phyloP scores from a whole-genome alignment of 1,140 invertebrate species.

The Choristoneura fumiferana region DNA sequence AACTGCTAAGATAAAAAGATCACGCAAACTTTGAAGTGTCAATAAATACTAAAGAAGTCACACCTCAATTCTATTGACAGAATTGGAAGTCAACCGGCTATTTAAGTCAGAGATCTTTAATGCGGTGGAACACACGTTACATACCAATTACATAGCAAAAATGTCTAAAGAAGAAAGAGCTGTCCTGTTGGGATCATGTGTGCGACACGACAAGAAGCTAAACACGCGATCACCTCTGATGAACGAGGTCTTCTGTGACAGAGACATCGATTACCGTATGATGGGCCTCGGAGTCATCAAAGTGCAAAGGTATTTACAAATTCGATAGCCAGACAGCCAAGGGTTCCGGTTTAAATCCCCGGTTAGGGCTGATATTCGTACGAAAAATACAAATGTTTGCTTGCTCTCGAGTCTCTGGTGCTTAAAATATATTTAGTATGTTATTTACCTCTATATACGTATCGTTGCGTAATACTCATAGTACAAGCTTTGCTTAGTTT shows the following conservation, averaged over 20 bases:
- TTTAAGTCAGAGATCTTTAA: conserved; percentile 81
- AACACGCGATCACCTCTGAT: conserved; percentile 61
- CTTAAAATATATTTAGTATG: too few species aligned
- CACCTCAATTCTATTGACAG: conserved; percentile 54
- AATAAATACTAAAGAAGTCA: too few species aligned
- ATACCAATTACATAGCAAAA: conserved; percentile 45
- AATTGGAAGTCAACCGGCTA: conserved; percentile 80
- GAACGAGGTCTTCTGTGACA: conserved; percentile 67
- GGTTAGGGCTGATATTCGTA: too few species aligned
- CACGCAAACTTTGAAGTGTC: background rate
- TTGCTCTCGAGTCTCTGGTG: too few species aligned
- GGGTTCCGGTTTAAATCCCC: too few species aligned
- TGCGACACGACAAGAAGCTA: conserved; percentile 59
- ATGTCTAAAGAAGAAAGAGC: conserved; percentile 53
- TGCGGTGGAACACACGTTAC: conserved; percentile 62
- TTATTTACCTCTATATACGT: too few species aligned
- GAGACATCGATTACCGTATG: conserved; percentile 61
- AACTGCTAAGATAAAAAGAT: too few species aligned
- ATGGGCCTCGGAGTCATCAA: conserved; percentile 64
- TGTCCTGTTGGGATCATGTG: conserved; percentile 52
- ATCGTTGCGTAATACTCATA: too few species aligned
- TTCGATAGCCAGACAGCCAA: too few species aligned
- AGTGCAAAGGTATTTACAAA: conserved; percentile 52
- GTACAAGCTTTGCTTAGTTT: too few species aligned
- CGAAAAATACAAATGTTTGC: too few species aligned